These are phyloP conservation scores for Lissocephala sabroskyi DNA, from an alignment of 2,888 invertebrate genomes.

Conservation along the genomic window DNA sequence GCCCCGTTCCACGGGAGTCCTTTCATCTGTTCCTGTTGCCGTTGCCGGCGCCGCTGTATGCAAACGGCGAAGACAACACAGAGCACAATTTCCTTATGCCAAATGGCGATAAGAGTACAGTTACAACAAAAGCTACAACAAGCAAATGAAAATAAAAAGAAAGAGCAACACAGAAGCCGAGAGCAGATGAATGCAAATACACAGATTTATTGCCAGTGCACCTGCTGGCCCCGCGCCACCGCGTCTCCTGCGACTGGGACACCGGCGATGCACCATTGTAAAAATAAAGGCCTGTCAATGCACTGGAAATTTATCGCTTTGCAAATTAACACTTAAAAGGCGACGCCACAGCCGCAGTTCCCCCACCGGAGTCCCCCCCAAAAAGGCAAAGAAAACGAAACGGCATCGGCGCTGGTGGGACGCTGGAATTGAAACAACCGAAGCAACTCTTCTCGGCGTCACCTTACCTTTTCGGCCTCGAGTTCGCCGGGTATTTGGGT, in stretches of 20 bases:
- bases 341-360: conserved; percentile 8
- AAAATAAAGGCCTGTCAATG: conserved; percentile 62
- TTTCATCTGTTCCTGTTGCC: too few relatives aligned
- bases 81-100: conserved; percentile 62
- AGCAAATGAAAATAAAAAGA: not conserved
- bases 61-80: conserved; percentile 43
- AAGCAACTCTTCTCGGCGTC: not conserved
- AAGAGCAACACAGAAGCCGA: not conserved
- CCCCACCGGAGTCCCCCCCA: not conserved
- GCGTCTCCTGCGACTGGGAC: not conserved
- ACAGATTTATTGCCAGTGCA: conserved; percentile 49
- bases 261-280: conserved; percentile 18
- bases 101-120: conserved; percentile 50
- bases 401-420: not conserved
- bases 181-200: conserved; percentile 55
- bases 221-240: not conserved
- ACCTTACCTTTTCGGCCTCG: conserved; percentile 84
- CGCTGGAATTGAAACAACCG: too few relatives aligned
- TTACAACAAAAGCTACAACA: not conserved
- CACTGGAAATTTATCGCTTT: conserved; percentile 58
- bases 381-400: conserved; percentile 2
- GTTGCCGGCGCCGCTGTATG: too few relatives aligned
- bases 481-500: conserved; percentile 89
- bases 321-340: conserved; percentile 59
- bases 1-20: conserved; percentile 30